Base-by-base conservation (phyloP, 2,113 vertebrate species). In the Mohoua ochrocephala region DNA sequence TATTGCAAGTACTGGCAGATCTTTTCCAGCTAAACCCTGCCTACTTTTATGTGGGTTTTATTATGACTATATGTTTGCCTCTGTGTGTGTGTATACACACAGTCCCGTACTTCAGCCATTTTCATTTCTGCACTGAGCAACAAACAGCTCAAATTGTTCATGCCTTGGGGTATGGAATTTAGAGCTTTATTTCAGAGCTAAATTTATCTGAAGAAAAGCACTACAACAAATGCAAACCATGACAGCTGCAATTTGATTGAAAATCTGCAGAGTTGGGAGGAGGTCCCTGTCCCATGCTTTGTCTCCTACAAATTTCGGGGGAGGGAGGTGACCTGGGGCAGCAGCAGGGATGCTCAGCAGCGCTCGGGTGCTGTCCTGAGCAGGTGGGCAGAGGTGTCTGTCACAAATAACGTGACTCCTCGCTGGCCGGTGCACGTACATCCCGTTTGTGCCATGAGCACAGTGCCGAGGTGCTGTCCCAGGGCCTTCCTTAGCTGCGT, bases 401-500 rank as follows among this genome's bases (percentile, higher is more conserved):
- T 93, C 95, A 95, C 88, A 95, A 95, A 86, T 68, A 94, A 94
- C 1, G 35, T 56, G 49, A 84, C 76, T 89, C 52, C 81, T 86
- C 1, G 3, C 90, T 65, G 88, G 69, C 84, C 9, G 7, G 44
- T 8, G 42, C 37, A 49, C 0, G 0, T 3, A 28, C 49, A 92
- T 79, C 61, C 77, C 15, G 19, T 93, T 87, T 93, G 87, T 61
- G 89, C 88, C 86, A 33, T 18, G 68, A 84, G 79, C 21, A 57
- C 67, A 75, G 70, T 20, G 70, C 49, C 10, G 37, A 84, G 88
- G 53, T 2, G 7, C 61, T 96, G 70, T 86, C 93, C 16, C 9
- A 87, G 2, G 91, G 97, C 95, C 97, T 96, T 73, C 96, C 87
- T 77, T 94, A 71, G 97, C 93, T 20, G 21, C 6, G 6, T 19